Base-by-base conservation (phyloP, 2,797 vertebrate genomes). In the Enteromius trimaculatus region DNA sequence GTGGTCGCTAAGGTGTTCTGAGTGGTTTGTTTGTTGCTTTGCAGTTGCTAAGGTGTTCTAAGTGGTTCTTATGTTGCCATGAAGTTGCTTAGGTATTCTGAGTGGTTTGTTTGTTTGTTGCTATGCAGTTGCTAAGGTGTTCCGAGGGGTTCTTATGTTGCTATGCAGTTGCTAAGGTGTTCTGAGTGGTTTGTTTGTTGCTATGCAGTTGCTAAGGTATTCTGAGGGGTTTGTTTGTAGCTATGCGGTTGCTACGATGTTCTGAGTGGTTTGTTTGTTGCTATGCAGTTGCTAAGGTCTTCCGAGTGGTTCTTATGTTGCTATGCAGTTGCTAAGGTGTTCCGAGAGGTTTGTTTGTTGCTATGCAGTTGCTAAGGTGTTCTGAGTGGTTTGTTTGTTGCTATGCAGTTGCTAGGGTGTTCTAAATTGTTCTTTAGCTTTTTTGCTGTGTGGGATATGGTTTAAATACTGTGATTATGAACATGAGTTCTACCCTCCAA, bases 401-500 rank as follows among this genome's bases (percentile, higher is more conserved):
- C 7, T 29, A 23, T 71, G 14, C 1, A 0, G 23, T 29, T 71
- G 23, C 26, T 71, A 1, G 0, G 3, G 37, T 47, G 7, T 70
- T 70, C 37, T 26, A 19, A 53, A 6, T 53, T 2, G 2, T 53
- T 49, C 16, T 42, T 39, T 39, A 39, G 37, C 7, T 39, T 39
- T 39, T 37, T 23, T 58, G 21, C 9, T 4, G 37, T 42, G 19
- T 69, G 19, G 19, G n/a, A 23, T 58, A 34, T 1, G n/a, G 23
- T 1, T 29, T 64, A 77, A 72, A 9, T 29, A 13, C 21, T 21
- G 7, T 72, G 9, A 31, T 51, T 21, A 39, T 39, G 37, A 21
- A 31, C 8, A 71, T 71, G 23, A 49, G 26, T 9, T 66, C 26
- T 86, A 95, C 95, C 97, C 95, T 99, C 97, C 86, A 99, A 88